Percentiles rank a stretch among this genome's conserved stretches.
phyloP scores from a whole-genome alignment of 2,113 vertebrate species.

The Sciurus niger region DNA sequence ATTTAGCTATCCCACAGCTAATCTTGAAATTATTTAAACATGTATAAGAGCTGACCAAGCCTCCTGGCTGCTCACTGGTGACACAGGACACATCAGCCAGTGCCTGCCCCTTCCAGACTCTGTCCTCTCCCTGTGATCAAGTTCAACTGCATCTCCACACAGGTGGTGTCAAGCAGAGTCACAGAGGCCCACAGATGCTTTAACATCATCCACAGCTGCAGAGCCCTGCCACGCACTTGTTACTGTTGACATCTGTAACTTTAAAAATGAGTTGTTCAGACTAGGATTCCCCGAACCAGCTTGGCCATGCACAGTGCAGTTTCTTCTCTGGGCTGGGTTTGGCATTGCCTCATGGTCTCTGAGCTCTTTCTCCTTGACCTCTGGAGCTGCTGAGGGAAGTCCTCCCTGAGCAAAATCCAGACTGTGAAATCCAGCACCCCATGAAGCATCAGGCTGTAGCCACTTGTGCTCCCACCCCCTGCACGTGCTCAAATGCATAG shows the following conservation, averaged over 20 bases:
- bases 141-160: neutral
- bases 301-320: rapidly evolving
- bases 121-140: neutral
- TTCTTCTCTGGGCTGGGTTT: no score
- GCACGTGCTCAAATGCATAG: no score
- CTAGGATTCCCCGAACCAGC: neutral
- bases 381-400: no score
- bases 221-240: neutral
- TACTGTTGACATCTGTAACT: neutral
- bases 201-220: no score
- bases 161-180: rapidly evolving
- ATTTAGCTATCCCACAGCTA: no score
- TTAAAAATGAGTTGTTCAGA: neutral
- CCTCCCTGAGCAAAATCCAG: neutral
- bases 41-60: neutral
- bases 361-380: rapidly evolving
- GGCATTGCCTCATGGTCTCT: neutral
- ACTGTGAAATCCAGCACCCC: neutral
- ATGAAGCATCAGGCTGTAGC: neutral
- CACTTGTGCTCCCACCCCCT: neutral
- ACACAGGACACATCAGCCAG: no score
- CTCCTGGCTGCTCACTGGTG: neutral
- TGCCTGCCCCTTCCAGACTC: no score
- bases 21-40: neutral
- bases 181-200: no score